Percentiles rank a stretch among this genome's conserved stretches.
These are phyloP conservation scores for Chalcis sispes DNA, from an alignment of 2,888 invertebrate genomes.

Conservation along the genomic window DNA sequence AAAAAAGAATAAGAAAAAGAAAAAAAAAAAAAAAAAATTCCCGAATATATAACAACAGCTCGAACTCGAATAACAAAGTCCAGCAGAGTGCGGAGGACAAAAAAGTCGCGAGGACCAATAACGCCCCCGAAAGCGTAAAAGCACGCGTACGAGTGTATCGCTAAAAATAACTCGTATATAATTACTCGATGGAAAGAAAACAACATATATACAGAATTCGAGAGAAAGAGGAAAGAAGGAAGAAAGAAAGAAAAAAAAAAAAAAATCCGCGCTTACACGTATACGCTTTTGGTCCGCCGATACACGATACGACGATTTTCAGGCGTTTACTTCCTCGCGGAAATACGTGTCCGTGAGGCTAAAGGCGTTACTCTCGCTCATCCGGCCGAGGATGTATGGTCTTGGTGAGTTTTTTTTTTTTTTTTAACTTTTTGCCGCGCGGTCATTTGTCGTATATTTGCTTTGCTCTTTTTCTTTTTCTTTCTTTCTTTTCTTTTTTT, in stretches of 20 bases:
- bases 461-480: neutral
- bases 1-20: too few species aligned
- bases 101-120: too few species aligned
- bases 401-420: conserved; percentile 17
- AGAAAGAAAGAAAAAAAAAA: neutral
- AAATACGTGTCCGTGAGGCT: too few species aligned
- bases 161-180: conserved; percentile 32
- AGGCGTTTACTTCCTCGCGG: conserved; percentile 18
- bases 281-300: neutral
- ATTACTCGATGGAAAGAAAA: too few species aligned
- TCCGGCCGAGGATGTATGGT: conserved; percentile 28
- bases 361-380: conserved; percentile 16
- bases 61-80: conserved; percentile 2
- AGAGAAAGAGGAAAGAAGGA: neutral
- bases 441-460: neutral
- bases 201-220: neutral
- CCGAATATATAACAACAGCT: neutral
- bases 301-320: neutral
- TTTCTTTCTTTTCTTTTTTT: neutral
- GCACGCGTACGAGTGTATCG: conserved; percentile 23
- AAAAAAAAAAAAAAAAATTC: too few species aligned
- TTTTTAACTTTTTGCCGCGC: conserved; percentile 17
- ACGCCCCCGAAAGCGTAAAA: neutral
- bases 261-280: conserved; percentile 17
- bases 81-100: neutral